phyloP scores from a whole-genome alignment of 2,888 invertebrate genomes.

The Allygus modestus region DNA sequence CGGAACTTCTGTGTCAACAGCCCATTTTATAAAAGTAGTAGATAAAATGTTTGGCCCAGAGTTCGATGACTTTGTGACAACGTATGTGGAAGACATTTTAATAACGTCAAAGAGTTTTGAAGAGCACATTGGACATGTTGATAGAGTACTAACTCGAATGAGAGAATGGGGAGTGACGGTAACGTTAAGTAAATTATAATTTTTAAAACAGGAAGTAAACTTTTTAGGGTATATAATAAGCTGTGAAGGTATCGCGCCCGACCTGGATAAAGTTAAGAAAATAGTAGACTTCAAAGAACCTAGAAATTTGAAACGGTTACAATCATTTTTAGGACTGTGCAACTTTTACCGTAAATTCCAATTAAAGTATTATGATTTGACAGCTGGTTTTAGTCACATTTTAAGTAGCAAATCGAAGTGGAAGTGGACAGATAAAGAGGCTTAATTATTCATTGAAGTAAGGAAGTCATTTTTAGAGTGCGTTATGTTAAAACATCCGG shows the following conservation, averaged over 20 bases:
- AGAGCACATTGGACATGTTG: neutral
- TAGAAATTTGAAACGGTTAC: constrained; percentile 18
- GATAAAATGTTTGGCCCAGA: neutral
- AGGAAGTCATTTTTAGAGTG: neutral
- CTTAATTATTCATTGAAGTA: neutral
- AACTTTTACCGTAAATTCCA: constrained; percentile 40
- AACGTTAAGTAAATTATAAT: neutral
- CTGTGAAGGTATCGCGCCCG: neutral
- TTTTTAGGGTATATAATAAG: constrained; percentile 7
- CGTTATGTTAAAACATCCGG: constrained; percentile 32
- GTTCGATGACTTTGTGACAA: neutral
- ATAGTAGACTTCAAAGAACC: neutral
- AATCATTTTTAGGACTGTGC: constrained; percentile 34
- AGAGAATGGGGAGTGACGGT: constrained; percentile 7
- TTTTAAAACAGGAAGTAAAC: constrained; percentile 18
- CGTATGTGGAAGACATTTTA: neutral
- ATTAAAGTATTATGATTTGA: constrained; percentile 6
- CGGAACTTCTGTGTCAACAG: neutral
- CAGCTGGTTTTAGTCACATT: neutral
- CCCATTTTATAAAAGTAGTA: constrained; percentile 9
- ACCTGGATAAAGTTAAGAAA: neutral
- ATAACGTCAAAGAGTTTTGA: neutral
- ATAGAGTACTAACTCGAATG: neutral
- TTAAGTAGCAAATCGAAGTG: constrained; percentile 19
- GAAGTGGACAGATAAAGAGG: constrained; percentile 4